Percentiles rank a stretch among this genome's conserved stretches.
phyloP scores from a whole-genome alignment of 2,797 vertebrate species.

The Bovichtus diacanthus region DNA sequence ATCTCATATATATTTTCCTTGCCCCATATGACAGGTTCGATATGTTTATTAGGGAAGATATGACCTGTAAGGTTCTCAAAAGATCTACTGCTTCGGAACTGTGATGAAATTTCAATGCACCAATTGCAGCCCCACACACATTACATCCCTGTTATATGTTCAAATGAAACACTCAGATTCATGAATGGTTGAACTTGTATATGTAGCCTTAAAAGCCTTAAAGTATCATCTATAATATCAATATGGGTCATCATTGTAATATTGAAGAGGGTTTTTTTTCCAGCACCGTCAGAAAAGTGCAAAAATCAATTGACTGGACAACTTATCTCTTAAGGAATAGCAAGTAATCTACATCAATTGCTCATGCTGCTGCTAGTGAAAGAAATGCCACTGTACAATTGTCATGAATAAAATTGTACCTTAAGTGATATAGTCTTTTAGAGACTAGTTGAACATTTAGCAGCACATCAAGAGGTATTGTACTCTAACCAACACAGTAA shows the following conservation, averaged over 20 bases:
- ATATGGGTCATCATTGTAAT: not conserved
- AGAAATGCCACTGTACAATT: not conserved
- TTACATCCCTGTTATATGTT: not conserved
- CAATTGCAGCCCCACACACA: not conserved
- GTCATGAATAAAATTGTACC: not conserved
- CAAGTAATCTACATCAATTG: not conserved
- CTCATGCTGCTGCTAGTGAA: not conserved
- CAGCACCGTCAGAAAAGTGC: no score
- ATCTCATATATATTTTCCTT: not conserved
- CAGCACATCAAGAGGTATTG: not conserved
- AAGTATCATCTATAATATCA: no score
- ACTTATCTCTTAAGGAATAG: no score
- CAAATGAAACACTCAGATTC: not conserved
- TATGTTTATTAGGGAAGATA: not conserved
- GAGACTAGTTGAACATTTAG: not conserved
- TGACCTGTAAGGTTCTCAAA: not conserved
- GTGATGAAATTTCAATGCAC: not conserved
- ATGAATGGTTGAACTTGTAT: no score
- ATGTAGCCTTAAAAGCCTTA: no score
- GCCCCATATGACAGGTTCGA: not conserved
- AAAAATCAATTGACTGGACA: not conserved
- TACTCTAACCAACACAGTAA: not conserved
- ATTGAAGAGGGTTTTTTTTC: no score
- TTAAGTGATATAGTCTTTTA: not conserved
- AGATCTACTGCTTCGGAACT: not conserved